Percentiles rank a stretch among this genome's conserved stretches.
Evolutionary conservation across 2,113 vertebrate species (phyloP).

Genomic region (Podarcis raffonei): DNA sequence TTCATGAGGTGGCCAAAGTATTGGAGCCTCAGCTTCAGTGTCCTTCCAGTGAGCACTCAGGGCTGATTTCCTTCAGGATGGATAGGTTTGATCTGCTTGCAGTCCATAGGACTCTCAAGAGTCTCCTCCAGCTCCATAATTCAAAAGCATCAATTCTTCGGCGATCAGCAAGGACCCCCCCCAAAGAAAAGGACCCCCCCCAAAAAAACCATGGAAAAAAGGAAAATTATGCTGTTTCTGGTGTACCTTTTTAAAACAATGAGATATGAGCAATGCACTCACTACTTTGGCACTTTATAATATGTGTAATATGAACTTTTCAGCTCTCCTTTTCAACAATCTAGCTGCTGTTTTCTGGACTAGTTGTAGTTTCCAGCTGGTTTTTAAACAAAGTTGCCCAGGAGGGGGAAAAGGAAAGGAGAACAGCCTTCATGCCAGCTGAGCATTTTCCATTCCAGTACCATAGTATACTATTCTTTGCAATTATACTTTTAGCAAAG

Average conservation of each 20-base stretch:
- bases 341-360: not conserved
- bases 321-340: not conserved
- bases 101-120: too few species aligned
- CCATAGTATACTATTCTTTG: constrained; percentile 34
- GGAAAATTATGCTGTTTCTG: too few species aligned
- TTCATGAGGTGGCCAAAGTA: too few species aligned
- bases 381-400: not conserved
- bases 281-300: not conserved
- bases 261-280: not conserved
- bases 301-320: not conserved
- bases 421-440: constrained; percentile 8
- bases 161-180: too few species aligned
- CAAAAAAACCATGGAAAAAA: too few species aligned
- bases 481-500: constrained; percentile 50
- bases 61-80: too few species aligned
- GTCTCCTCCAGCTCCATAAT: too few species aligned
- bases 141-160: too few species aligned
- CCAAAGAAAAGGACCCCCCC: too few species aligned
- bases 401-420: constrained; percentile 14
- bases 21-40: too few species aligned
- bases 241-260: not conserved
- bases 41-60: too few species aligned
- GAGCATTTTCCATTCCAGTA: constrained; percentile 36
- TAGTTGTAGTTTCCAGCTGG: not conserved
- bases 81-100: too few species aligned